Evolutionary conservation across 2,888 invertebrate genomes (phyloP).

Genomic region (Rhamnusium bicolor): DNA sequence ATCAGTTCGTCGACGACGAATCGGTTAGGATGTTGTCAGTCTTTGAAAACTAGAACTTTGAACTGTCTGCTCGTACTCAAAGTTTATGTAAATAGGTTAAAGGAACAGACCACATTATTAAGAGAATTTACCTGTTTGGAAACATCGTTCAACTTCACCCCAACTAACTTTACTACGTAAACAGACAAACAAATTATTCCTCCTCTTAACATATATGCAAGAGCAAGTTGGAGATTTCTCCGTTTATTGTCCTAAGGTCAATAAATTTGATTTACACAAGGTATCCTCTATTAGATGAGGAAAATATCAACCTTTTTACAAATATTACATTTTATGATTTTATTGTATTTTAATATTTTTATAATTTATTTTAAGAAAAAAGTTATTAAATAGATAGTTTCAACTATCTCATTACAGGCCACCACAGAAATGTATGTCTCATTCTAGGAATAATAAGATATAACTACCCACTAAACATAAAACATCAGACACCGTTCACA

Average conservation of each 20-base stretch:
- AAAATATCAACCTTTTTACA: no score
- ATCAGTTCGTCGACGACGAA: background rate
- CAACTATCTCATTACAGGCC: no score
- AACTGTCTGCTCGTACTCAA: constrained; percentile 34
- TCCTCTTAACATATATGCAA: background rate
- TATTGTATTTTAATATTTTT: no score
- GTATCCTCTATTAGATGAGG: background rate
- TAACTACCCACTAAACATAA: no score
- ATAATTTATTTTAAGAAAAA: no score
- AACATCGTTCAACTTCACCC: constrained; percentile 31
- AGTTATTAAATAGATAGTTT: no score
- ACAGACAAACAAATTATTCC: constrained; percentile 44
- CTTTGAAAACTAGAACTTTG: constrained; percentile 33
- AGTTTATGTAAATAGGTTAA: constrained; percentile 59
- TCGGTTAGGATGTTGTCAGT: constrained; percentile 12
- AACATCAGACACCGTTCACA: no score
- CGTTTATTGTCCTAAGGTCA: background rate
- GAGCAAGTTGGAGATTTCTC: background rate
- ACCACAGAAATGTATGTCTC: no score
- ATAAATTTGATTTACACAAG: background rate
- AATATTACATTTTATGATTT: no score
- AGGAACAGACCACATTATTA: constrained; percentile 62
- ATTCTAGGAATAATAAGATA: no score
- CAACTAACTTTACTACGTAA: constrained; percentile 46
- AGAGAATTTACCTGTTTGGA: constrained; percentile 62